Conservation (phyloP, 2,797 vertebrate genomes). For the Tragopan temminckii region DNA sequence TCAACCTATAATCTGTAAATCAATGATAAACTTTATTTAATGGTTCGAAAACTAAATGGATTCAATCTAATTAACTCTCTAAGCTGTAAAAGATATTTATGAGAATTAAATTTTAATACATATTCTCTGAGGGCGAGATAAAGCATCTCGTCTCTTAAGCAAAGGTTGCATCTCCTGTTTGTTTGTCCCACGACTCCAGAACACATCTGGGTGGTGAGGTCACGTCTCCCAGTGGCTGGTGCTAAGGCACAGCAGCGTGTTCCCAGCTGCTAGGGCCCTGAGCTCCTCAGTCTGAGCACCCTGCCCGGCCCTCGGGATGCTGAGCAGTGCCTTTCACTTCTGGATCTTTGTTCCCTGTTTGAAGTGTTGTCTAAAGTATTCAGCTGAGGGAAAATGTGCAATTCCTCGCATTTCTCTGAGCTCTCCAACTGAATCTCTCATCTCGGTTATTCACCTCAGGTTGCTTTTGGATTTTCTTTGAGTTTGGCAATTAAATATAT, state of each 20-base stretch:
- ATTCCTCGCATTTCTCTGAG: background rate
- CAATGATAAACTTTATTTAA: slow-evolving; percentile 67
- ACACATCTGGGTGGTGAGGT: background rate
- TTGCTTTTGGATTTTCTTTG: slow-evolving; percentile 41
- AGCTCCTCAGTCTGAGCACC: background rate
- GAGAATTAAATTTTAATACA: slow-evolving; percentile 58
- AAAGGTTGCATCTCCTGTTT: background rate
- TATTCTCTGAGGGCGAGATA: background rate
- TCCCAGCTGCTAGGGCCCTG: background rate
- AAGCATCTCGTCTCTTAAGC: background rate
- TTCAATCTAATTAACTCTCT: slow-evolving; percentile 64
- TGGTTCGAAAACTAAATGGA: slow-evolving; percentile 50
- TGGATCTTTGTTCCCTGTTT: background rate
- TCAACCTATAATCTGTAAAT: slow-evolving; percentile 64
- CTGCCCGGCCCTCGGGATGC: background rate
- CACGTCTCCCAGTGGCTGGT: too few species aligned
- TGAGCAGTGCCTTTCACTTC: background rate
- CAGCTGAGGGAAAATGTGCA: background rate
- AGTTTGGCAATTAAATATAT: slow-evolving; percentile 65
- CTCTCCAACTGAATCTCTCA: background rate
- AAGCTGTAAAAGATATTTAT: slow-evolving; percentile 65
- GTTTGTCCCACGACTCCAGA: background rate
- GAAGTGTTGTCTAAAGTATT: background rate
- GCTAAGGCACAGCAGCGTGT: background rate
- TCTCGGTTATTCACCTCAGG: background rate